phyloP scores from a whole-genome alignment of 2,113 vertebrate species.

The Xiphias gladius region DNA sequence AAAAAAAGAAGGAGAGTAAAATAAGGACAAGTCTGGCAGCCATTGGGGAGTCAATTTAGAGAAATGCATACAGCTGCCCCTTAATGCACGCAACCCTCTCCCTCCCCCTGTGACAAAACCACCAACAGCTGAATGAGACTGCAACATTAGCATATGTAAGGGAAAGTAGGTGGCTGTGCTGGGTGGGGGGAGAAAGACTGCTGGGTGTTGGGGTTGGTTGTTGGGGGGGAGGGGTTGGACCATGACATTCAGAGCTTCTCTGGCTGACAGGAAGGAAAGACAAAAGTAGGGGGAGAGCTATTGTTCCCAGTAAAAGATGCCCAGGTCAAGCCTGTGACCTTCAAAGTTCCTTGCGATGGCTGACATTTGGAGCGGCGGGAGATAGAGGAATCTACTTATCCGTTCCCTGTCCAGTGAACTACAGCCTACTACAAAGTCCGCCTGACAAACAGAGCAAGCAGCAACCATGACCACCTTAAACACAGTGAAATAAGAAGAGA shows the following conservation, averaged over 20 bases:
- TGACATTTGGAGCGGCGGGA: constrained; percentile 55
- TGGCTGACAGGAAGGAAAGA: constrained; percentile 66
- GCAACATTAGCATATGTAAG: constrained; percentile 85
- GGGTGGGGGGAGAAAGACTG: constrained; percentile 57
- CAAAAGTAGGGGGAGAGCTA: constrained; percentile 48
- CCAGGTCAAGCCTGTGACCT: constrained; percentile 59
- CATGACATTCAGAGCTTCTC: constrained; percentile 81
- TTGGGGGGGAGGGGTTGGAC: constrained; percentile 29
- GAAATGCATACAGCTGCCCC: constrained; percentile 83
- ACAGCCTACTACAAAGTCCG: constrained; percentile 47
- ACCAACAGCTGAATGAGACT: constrained; percentile 78
- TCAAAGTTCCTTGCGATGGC: constrained; percentile 66
- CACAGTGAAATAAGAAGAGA: constrained; percentile 44
- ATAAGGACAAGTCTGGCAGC: constrained; percentile 59
- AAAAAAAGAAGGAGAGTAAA: constrained; percentile 36
- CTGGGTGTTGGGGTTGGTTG: constrained; percentile 50
- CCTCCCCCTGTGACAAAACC: constrained; percentile 77
- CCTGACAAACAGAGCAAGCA: constrained; percentile 30
- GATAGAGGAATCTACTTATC: constrained; percentile 40
- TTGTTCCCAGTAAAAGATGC: constrained; percentile 74
- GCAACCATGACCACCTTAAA: constrained; percentile 38
- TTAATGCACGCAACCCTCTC: constrained; percentile 67
- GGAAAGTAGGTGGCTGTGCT: constrained; percentile 76
- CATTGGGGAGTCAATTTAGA: constrained; percentile 68
- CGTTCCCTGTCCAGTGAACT: constrained; percentile 20